Evolutionary conservation across 2,888 invertebrate genomes (phyloP), one percentile per base, ranked within the genome.

Genomic region (Silvanus unidentatus): DNA sequence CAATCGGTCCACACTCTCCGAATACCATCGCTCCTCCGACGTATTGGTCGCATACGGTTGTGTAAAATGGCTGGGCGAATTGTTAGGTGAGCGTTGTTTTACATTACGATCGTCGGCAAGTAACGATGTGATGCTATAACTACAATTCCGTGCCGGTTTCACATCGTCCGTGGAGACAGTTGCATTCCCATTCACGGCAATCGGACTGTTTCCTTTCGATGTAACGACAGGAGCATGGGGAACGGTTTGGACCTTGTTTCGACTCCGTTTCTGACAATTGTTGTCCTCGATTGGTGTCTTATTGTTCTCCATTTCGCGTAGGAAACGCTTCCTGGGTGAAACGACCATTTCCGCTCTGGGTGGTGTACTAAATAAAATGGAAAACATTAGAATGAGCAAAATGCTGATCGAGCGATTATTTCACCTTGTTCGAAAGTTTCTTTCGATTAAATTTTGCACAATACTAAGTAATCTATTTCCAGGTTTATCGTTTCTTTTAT

Each of bases 121-220:
- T 66, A 90, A 76, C 52, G 89, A 88, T 65, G 87, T 88, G 69
- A 90, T 90, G 75, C 89, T 89, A 73, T 88, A 88, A 68, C 85
- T 88, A 71, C 86, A 77, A 60, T 68, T 77, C 63, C 64, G 73
- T 9, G 60, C 53, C 12, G 64, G 60, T 48, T 55, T 61, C 29
- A 40, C 52, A 16, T 54, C 62, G 35, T 56, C 63, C 15, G 42
- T 47, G 4, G 12, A 4, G 4, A 12, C 13, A 4, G n/a, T 5
- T 8, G 11, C 13, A 11, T 52, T 55, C 44, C 63, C 67, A 42
- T 64, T 68, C 37, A 62, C 53, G 40, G 40, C 45, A 36, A 43
- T 48, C 27, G 55, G 52, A 43, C 57, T 54, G 30, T 51, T 52
- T n/a, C 39, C 28, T 16, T 13, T 43, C 6, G 40, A n/a, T 30